Percentiles rank a stretch among this genome's conserved stretches.
These are phyloP conservation scores for Charina bottae DNA, from an alignment of 2,113 vertebrate genomes.

Conservation along the genomic window DNA sequence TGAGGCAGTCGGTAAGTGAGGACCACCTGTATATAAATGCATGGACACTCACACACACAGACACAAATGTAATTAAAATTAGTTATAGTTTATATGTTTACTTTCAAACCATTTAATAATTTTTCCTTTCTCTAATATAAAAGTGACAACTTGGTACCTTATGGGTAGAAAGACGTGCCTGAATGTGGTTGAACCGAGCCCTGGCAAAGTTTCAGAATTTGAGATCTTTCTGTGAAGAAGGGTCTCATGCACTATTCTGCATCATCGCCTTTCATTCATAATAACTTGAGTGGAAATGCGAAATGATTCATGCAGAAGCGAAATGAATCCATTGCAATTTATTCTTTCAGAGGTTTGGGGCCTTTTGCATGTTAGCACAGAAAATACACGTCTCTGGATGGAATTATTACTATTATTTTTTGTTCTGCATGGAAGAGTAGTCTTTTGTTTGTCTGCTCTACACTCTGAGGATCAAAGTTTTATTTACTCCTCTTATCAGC, in stretches of 20 bases:
- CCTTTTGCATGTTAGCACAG: neutral
- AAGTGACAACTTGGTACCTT: neutral
- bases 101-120: too few relatives aligned
- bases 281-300: neutral
- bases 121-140: neutral
- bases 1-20: too few relatives aligned
- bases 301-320: neutral
- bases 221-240: neutral
- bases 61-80: too few relatives aligned
- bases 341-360: neutral
- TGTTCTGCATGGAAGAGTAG: slow-evolving; percentile 62
- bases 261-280: neutral
- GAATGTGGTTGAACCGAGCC: neutral
- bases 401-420: slow-evolving; percentile 1
- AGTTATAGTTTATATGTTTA: too few relatives aligned
- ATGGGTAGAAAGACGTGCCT: neutral
- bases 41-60: too few relatives aligned
- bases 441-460: slow-evolving; percentile 53
- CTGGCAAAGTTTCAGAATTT: neutral
- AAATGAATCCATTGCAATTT: neutral
- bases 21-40: too few relatives aligned
- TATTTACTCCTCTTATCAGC: slow-evolving; percentile 34
- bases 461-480: slow-evolving; percentile 52
- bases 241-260: neutral
- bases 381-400: neutral